Evolutionary conservation across 2,888 invertebrate species (phyloP).

Genomic region (Chrysina gloriosa): DNA sequence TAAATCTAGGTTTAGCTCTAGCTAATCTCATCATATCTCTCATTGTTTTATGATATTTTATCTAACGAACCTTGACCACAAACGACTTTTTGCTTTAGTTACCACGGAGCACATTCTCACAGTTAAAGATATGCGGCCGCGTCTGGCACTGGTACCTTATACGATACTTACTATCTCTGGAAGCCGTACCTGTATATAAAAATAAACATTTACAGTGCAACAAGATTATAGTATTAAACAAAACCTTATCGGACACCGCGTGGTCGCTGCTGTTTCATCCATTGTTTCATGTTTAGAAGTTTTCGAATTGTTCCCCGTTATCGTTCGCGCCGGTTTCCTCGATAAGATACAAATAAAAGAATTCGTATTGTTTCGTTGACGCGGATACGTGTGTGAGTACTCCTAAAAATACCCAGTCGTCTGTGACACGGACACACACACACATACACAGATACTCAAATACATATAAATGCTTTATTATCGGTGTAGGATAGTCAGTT

Average conservation of each 20-base stretch:
- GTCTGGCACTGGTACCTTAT: background rate
- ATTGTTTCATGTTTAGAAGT: constrained; percentile 21
- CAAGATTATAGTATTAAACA: constrained; percentile 1
- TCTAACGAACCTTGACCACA: constrained; percentile 17
- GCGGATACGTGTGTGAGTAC: background rate
- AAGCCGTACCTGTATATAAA: background rate
- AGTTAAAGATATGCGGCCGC: no score
- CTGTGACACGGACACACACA: constrained; percentile 17
- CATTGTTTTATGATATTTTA: constrained; percentile 1
- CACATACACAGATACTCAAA: constrained; percentile 16
- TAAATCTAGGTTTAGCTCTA: background rate
- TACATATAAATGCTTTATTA: constrained; percentile 33
- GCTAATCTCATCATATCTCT: constrained; percentile 2
- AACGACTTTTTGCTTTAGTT: background rate
- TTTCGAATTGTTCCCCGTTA: constrained; percentile 6
- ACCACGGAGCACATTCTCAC: no score
- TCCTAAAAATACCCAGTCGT: background rate
- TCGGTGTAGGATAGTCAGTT: constrained; percentile 15
- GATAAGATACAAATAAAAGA: constrained; percentile 21
- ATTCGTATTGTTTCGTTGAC: constrained; percentile 20
- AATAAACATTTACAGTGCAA: constrained; percentile 16
- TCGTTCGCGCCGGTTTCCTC: background rate
- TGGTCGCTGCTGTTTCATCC: constrained; percentile 1
- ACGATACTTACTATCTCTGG: background rate
- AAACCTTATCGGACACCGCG: background rate